Evolutionary conservation across 2,888 invertebrate species (phyloP).

Genomic region (Ctenicera cuprea): DNA sequence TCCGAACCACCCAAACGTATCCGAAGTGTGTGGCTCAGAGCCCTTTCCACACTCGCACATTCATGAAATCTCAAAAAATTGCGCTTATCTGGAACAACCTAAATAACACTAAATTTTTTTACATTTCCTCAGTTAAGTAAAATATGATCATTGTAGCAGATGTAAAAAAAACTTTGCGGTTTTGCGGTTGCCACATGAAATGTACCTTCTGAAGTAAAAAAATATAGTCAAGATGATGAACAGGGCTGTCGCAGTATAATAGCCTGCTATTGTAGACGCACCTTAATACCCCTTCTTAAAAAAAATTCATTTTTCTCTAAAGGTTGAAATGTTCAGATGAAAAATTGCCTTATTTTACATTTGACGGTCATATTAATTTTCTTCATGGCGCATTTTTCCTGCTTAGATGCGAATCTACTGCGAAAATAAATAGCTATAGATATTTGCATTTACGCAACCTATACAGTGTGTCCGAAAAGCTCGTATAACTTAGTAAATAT

Average conservation of each 20-base stretch:
- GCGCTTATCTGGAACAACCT: no score
- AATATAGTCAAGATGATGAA: not conserved
- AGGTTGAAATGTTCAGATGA: not conserved
- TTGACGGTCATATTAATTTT: not conserved
- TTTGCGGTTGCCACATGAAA: not conserved
- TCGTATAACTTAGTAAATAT: no score
- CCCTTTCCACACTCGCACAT: no score
- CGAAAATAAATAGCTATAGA: not conserved
- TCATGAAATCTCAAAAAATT: no score
- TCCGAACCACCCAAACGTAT: no score
- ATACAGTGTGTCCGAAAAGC: no score
- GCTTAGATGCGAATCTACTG: not conserved
- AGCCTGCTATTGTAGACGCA: not conserved
- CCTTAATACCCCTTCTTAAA: not conserved
- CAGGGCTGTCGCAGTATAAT: not conserved
- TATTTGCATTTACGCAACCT: not conserved
- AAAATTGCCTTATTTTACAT: constrained; percentile 16
- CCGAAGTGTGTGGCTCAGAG: no score
- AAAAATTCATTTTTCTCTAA: constrained; percentile 2
- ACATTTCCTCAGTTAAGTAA: no score
- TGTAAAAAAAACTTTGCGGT: not conserved
- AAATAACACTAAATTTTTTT: no score
- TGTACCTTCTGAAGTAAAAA: not conserved
- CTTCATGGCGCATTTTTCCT: not conserved
- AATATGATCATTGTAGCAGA: no score